Percentiles rank a stretch among this genome's conserved stretches.
Evolutionary conservation across 2,888 invertebrate genomes (phyloP).

Genomic region (Dexiosoma caninum): DNA sequence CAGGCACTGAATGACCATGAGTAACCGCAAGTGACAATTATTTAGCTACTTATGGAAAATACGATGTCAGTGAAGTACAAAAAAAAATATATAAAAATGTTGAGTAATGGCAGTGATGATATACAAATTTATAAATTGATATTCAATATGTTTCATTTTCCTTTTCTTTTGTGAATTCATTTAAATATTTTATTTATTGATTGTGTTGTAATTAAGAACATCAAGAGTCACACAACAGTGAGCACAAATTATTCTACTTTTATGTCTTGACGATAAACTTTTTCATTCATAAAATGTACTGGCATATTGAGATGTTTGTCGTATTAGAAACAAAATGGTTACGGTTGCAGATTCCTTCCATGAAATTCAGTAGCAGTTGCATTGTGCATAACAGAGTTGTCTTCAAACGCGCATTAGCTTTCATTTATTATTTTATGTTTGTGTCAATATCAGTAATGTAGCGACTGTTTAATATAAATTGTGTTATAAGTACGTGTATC

Average conservation of each 20-base stretch:
- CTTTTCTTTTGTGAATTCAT: not conserved
- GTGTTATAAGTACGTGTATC: not conserved
- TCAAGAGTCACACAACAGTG: slow-evolving; percentile 42
- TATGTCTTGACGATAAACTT: slow-evolving; percentile 32
- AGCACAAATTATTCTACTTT: slow-evolving; percentile 46
- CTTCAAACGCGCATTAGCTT: slow-evolving; percentile 11
- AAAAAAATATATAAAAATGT: too few relatives aligned
- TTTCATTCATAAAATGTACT: slow-evolving; percentile 20
- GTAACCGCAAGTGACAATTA: slow-evolving; percentile 5
- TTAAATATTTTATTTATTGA: not conserved
- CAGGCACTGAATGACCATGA: not conserved
- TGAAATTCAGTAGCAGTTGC: slow-evolving; percentile 2
- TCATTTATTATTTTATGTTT: not conserved
- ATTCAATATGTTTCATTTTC: not conserved
- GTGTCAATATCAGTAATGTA: slow-evolving; percentile 23
- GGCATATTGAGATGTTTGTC: slow-evolving; percentile 44
- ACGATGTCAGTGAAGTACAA: not conserved
- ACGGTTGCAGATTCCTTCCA: slow-evolving; percentile 18
- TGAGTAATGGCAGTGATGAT: not conserved
- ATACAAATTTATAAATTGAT: not conserved
- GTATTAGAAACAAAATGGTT: slow-evolving; percentile 15
- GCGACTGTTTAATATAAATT: slow-evolving; percentile 2
- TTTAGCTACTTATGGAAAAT: not conserved
- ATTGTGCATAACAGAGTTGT: not conserved
- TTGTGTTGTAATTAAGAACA: slow-evolving; percentile 48